Base-by-base conservation (phyloP, 2,113 vertebrate species). In the Pionites leucogaster region DNA sequence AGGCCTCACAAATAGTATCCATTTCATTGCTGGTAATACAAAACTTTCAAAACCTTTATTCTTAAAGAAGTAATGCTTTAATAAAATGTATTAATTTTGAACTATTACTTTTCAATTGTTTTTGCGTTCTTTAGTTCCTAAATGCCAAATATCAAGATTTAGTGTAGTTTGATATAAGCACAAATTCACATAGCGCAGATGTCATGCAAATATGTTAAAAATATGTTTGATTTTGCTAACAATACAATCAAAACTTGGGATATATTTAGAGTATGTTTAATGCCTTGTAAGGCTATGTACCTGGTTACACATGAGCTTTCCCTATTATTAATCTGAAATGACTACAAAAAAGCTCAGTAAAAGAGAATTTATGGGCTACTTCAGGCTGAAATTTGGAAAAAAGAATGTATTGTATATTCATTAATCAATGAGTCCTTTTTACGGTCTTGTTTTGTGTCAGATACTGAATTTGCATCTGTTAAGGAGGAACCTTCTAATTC, bases 371-470 rank as follows among this genome's bases (percentile, higher is more conserved):
- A 79, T 78, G 52, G 47, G 20, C 23, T 92, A 86, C 11, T 77
- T 89, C 72, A 89, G 84, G 62, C 23, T 72, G 67, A 79, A 96
- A 92, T 89, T 87, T 65, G 67, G 62, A 88, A 82, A 83, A 91
- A 93, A 62, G 9, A 37, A 63, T 46, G 35, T 20, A 29, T 44
- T 57, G 47, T 75, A 75, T 68, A 85, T 82, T 77, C 71, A 88
- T 85, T 94, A 90, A 93, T 85, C 82, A 95, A 33, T 28, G 15
- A 77, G 15, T 57, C 3, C 68, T 87, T 93, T 87, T 87, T 29
- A 59, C 5, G 9, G 35, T 83, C 29, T 47, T 78, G 8, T 88
- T 96, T 93, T 91, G 53, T 80, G 49, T 37, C n/a, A 76, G 41
- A 77, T 46, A 72, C 14, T 69, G 65, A 76, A 91, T 90, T 35